These are phyloP conservation scores for Epinephelus awoara DNA, from an alignment of 2,797 vertebrate species.

Conservation along the genomic window DNA sequence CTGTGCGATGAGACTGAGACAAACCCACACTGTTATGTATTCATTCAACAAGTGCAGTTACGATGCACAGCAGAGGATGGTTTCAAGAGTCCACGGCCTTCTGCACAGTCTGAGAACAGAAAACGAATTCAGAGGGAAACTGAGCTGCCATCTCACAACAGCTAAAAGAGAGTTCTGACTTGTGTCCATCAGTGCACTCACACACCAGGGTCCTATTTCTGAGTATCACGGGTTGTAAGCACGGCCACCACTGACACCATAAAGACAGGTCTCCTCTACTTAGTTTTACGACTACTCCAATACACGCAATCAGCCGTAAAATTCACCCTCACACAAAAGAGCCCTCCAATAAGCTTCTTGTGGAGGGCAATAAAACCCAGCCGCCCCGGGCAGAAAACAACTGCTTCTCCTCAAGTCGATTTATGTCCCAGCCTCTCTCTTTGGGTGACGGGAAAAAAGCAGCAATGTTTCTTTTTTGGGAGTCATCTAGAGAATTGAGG, in stretches of 20 bases:
- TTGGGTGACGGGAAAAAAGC: constrained; percentile 17
- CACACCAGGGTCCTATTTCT: constrained; percentile 24
- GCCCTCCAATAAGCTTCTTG: constrained; percentile 63
- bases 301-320: constrained; percentile 66
- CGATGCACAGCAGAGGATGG: background rate
- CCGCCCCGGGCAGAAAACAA: constrained; percentile 53
- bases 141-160: background rate
- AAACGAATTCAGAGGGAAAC: background rate
- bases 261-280: constrained; percentile 68
- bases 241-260: constrained; percentile 52
- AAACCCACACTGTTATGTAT: background rate
- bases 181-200: background rate
- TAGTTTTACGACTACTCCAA: constrained; percentile 66
- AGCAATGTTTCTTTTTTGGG: constrained; percentile 42
- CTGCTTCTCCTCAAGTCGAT: constrained; percentile 61
- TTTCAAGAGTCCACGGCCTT: background rate
- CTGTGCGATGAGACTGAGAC: constrained; percentile 10
- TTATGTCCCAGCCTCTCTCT: constrained; percentile 42
- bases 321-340: constrained; percentile 61
- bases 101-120: background rate
- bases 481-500: constrained; percentile 51
- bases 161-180: constrained; percentile 8
- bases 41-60: constrained; percentile 9
- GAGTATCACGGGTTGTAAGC: constrained; percentile 29
- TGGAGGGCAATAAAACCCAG: constrained; percentile 62